Percentiles rank a stretch among this genome's conserved stretches.
Evolutionary conservation across 2,888 invertebrate genomes (phyloP).

Genomic region (Prenolepis imparis): DNA sequence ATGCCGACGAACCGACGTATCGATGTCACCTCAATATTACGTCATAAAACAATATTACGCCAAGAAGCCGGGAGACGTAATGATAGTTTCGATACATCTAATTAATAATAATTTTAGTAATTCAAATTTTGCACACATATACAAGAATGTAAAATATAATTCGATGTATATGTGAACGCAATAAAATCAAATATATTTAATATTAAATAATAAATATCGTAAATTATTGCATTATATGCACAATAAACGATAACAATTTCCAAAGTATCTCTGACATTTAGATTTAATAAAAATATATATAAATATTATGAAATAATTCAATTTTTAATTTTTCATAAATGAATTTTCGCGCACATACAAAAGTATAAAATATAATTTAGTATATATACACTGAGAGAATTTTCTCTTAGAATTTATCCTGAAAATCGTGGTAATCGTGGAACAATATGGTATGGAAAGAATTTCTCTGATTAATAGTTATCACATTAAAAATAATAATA

Average conservation of each 20-base stretch:
- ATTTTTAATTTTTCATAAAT: no score
- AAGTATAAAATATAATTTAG: no score
- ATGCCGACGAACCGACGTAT: background rate
- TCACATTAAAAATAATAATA: no score
- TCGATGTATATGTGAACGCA: background rate
- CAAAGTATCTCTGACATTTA: background rate
- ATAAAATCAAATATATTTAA: background rate
- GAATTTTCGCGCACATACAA: no score
- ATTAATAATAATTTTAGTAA: background rate
- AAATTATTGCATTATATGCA: background rate
- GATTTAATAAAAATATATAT: no score
- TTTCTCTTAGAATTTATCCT: no score
- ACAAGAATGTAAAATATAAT: background rate
- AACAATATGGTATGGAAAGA: no score
- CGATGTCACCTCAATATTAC: constrained; percentile 16
- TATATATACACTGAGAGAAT: no score
- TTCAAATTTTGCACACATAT: background rate
- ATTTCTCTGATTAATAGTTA: no score
- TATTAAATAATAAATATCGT: no score
- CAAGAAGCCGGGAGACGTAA: background rate
- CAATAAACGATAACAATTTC: background rate
- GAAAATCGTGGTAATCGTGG: no score
- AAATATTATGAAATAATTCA: no score
- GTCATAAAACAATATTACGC: background rate
- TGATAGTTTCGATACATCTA: background rate